These are phyloP conservation scores for Clusia tigrina DNA, from an alignment of 2,888 invertebrate species.

Conservation along the genomic window DNA sequence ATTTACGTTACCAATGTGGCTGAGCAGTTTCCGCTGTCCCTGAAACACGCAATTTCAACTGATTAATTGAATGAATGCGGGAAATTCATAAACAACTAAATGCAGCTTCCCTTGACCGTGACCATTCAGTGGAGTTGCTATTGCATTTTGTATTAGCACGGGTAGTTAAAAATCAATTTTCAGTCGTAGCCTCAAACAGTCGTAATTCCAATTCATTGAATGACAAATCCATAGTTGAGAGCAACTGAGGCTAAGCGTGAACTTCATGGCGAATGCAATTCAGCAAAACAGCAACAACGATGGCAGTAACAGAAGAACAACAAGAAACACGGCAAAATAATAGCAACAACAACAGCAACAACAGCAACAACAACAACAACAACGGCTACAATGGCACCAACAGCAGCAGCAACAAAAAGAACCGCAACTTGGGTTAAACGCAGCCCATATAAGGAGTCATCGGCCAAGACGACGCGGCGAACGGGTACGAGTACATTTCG, in stretches of 20 bases:
- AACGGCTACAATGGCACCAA: background rate
- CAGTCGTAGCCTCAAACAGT: slow-evolving; percentile 1
- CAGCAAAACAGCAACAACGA: background rate
- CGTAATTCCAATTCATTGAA: slow-evolving; percentile 5
- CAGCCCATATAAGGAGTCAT: too few species aligned
- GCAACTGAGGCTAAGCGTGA: too few species aligned
- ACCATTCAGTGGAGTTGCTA: slow-evolving; percentile 1
- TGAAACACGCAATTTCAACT: too few species aligned
- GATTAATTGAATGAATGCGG: too few species aligned
- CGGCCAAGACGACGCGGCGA: background rate
- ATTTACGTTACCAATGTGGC: too few species aligned
- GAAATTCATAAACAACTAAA: too few species aligned
- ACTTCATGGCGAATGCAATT: slow-evolving; percentile 3
- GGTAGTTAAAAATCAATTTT: slow-evolving; percentile 2
- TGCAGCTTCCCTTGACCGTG: slow-evolving; percentile 6
- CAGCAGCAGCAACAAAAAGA: background rate
- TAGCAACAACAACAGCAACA: background rate
- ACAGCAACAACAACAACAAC: background rate
- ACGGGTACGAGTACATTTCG: background rate
- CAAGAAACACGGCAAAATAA: background rate
- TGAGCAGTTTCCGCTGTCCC: too few species aligned
- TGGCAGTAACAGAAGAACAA: background rate
- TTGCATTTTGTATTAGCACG: background rate
- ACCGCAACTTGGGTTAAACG: background rate
- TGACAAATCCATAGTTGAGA: slow-evolving; percentile 9